Evolutionary conservation across 2,113 vertebrate genomes (phyloP), one percentile per base, ranked within the genome.

Genomic region (Climacteris rufus): DNA sequence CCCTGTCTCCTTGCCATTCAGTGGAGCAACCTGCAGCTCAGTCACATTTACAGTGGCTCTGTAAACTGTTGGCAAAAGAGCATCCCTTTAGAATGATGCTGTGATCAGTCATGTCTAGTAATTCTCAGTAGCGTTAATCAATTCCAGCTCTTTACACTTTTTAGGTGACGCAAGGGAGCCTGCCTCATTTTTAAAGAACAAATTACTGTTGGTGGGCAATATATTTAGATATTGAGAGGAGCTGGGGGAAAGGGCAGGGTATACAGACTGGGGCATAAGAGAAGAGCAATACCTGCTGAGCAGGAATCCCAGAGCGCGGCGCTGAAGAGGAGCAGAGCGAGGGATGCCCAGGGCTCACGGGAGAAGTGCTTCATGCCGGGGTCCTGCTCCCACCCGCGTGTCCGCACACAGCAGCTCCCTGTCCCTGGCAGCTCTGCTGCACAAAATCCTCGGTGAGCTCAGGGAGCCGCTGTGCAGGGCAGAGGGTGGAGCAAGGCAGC

Each of bases 401-500:
- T 14, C 53, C 11, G 1, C 40, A 13, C 53, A 1, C 78, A 45
- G 44, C 84, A 6, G 81, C 9, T 60, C 1, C 3, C 66, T 52
- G 75, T 22, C 1, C 1, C 77, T 2, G 4, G 37, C 61, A 56
- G 76, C 18, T 85, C 54, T 65, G 49, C 15, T 7, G 82, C 52
- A 61, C 91, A 45, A 92, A 45, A 37, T 18, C 40, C 90, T 53
- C 1, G 1, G 10, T 31, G 39, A 88, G 85, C 83, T 69, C n/a
- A 22, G 80, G 33, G 89, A 90, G 84, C 56, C 0, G 1, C 61
- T 23, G 82, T 85, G 96, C 92, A 49, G 72, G 83, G 93, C 66
- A 56, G 90, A 95, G 97, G 98, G 98, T 94, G 98, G 98, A 97
- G 98, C 97, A 93, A 97, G 93, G 87, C 52, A 83, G 78, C 76